A percentile compares a stretch with the other conserved stretches of the same genome.
Evolutionary conservation across 2,797 vertebrate genomes (phyloP).

Genomic region (Coreius guichenoti): DNA sequence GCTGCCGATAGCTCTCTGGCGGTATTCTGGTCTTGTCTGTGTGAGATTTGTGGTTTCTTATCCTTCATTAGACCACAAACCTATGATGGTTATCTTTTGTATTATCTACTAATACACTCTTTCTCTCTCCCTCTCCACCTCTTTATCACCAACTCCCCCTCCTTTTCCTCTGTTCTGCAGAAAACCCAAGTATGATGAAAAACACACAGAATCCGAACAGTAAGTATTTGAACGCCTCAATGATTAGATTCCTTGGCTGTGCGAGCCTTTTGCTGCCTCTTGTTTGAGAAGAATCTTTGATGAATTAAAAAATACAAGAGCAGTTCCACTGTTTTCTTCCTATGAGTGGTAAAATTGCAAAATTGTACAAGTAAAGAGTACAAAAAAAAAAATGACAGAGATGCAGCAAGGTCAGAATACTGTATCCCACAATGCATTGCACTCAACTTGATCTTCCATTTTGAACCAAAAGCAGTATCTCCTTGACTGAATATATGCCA

Average conservation of each 20-base stretch:
- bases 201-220: slow-evolving; percentile 81
- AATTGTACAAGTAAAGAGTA: slow-evolving; percentile 6
- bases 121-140: slow-evolving; percentile 21
- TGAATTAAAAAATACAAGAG: slow-evolving; percentile 52
- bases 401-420: slow-evolving; percentile 1
- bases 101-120: slow-evolving; percentile 54
- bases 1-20: neutral
- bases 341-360: slow-evolving; percentile 5
- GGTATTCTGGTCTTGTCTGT: neutral
- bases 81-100: slow-evolving; percentile 28
- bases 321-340: slow-evolving; percentile 24
- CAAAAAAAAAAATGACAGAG: neutral
- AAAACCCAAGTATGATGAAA: slow-evolving; percentile 86
- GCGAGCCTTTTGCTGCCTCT: slow-evolving; percentile 24
- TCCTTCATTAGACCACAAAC: slow-evolving; percentile 28
- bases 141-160: slow-evolving; percentile 22
- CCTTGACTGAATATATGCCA: neutral
- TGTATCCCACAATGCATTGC: neutral
- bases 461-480: neutral
- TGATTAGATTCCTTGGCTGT: slow-evolving; percentile 2
- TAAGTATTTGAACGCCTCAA: slow-evolving; percentile 71
- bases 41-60: slow-evolving; percentile 9
- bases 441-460: neutral
- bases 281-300: slow-evolving; percentile 34
- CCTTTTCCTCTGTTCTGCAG: slow-evolving; percentile 66